Percentiles rank a stretch among this genome's conserved stretches.
These are phyloP conservation scores for Panulirus ornatus DNA, from an alignment of 1,140 invertebrate species.

Conservation along the genomic window DNA sequence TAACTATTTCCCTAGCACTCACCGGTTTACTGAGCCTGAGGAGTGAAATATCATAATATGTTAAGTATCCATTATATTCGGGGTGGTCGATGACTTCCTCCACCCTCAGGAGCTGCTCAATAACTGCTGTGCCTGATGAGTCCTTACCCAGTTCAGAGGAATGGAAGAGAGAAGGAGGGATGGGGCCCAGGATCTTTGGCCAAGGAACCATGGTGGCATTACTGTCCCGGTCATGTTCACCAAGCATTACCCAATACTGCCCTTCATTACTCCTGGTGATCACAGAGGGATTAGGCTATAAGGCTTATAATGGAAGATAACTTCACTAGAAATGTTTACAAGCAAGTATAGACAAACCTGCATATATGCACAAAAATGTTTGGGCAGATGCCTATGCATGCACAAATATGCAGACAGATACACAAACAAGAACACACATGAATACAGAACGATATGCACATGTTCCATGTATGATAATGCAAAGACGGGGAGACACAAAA, in stretches of 20 bases:
- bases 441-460: no score
- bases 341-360: no score
- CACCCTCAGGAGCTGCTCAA: constrained; percentile 28
- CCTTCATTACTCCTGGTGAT: not conserved
- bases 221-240: constrained; percentile 39
- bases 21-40: constrained; percentile 32
- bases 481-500: no score
- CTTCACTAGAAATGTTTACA: no score
- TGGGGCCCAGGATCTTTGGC: not conserved
- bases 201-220: not conserved
- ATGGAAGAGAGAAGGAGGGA: constrained; percentile 16
- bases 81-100: constrained; percentile 41
- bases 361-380: no score
- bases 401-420: not conserved
- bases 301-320: no score
- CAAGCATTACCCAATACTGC: constrained; percentile 40
- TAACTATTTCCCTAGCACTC: no score
- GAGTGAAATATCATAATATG: constrained; percentile 67
- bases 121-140: not conserved
- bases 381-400: no score
- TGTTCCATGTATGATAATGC: no score
- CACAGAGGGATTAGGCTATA: no score
- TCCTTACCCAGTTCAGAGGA: not conserved
- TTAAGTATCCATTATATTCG: not conserved
- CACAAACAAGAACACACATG: not conserved